These are phyloP conservation scores for Teleogryllus occipitalis DNA, from an alignment of 1,140 invertebrate species.

Conservation along the genomic window DNA sequence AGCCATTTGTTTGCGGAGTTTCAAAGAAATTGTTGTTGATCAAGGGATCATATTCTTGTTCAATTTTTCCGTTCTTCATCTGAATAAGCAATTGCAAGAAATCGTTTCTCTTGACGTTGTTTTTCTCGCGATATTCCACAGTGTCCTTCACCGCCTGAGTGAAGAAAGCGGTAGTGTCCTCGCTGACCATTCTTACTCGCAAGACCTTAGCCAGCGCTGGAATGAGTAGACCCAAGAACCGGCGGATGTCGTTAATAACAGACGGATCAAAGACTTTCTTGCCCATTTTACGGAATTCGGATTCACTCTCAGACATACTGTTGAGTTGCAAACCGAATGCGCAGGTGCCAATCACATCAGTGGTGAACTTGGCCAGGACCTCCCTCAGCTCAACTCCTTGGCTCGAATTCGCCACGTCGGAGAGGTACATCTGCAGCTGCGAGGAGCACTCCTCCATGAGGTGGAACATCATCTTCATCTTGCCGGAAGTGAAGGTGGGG, in stretches of 20 bases:
- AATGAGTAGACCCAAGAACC: background rate
- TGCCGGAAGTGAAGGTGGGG: conserved; percentile 37
- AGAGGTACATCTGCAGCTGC: conserved; percentile 8
- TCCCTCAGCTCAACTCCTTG: conserved; percentile 43
- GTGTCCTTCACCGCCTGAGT: conserved; percentile 32
- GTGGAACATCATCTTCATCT: conserved; percentile 36
- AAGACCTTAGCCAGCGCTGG: conserved; percentile 8
- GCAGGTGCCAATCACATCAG: conserved; percentile 53
- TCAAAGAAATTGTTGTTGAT: background rate
- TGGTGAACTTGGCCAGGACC: conserved; percentile 48
- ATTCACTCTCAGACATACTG: conserved; percentile 42
- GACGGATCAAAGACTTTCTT: background rate
- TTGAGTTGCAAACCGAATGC: conserved; percentile 54
- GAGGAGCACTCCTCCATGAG: conserved; percentile 22
- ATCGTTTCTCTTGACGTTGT: conserved; percentile 39
- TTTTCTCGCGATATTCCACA: conserved; percentile 36
- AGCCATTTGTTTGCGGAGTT: background rate
- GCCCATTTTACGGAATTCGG: conserved; percentile 40
- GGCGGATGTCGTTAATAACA: background rate
- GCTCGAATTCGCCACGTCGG: background rate
- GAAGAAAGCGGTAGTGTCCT: conserved; percentile 31
- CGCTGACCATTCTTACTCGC: conserved; percentile 9
- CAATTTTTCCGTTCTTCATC: conserved; percentile 21
- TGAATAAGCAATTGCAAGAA: conserved; percentile 31
- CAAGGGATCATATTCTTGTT: background rate